Base-by-base conservation (phyloP, 2,113 vertebrate species). In the Telmatochromis brichardi region DNA sequence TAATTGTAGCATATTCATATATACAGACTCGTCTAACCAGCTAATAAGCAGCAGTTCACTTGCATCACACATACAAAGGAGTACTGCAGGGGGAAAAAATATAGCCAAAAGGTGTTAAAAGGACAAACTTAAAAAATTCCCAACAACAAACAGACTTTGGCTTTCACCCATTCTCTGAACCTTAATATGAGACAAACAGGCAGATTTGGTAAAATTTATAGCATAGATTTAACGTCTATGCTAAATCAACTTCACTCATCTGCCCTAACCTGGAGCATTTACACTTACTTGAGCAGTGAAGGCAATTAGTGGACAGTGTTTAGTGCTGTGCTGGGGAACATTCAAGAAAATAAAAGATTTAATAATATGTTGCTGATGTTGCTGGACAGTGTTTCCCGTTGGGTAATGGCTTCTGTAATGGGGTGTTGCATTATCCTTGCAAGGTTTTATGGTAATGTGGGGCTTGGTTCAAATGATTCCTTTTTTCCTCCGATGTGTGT, bases 371-470 rank as follows among this genome's bases (percentile, higher is more conserved):
- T 82, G 81, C 73, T 86, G 76, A 88, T 87, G 82, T 58, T 79
- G 65, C 80, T 85, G 82, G 79, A 73, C 55, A 71, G 45, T 35
- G 82, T 31, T 68, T 35, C 83, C 40, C 65, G 31, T 71, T 17
- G 51, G 51, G 26, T 93, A 88, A 92, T 90, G 86, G 84, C 82
- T 83, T 82, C 31, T 86, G 60, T 91, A 89, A 92, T 90, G 89
- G 83, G 51, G 71, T 45, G n/a, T 40, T 89, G 80, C 83, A 58
- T 88, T 90, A 92, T 86, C 90, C 57, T 86, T 78, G 45, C 28
- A 78, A 90, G 80, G 40, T 55, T 89, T 91, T 90, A 90, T 90
- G 35, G 83, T 88, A 88, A 90, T 89, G 55, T 80, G 21, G 57
- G 45, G 51, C 81, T 86, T 53, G 73, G 23, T 68, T 86, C 19